A percentile compares a stretch with the other conserved stretches of the same genome.
Conservation (phyloP, 2,113 vertebrate genomes). For the Tiliqua scincoides region DNA sequence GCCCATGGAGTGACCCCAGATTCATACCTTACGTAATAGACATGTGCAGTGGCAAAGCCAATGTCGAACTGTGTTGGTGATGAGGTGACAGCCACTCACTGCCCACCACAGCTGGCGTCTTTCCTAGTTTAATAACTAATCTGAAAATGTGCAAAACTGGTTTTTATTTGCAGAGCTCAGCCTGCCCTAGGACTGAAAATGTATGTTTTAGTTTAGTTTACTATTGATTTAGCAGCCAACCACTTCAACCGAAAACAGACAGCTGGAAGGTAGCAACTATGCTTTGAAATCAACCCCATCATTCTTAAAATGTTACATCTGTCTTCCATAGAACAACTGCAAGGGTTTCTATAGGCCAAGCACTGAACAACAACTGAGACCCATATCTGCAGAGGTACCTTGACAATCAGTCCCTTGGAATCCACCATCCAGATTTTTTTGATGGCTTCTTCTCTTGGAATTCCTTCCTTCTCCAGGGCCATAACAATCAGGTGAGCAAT, state of each 20-base stretch:
- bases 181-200: background rate
- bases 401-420: conserved; percentile 95
- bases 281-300: background rate
- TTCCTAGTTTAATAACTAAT: background rate
- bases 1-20: background rate
- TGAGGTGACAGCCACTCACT: background rate
- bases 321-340: background rate
- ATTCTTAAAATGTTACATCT: background rate
- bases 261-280: background rate
- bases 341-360: background rate
- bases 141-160: background rate
- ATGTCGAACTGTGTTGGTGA: background rate
- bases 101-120: background rate
- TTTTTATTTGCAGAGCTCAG: background rate
- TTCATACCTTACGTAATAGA: background rate
- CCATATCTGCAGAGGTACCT: conserved; percentile 76
- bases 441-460: conserved; percentile 77
- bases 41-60: no score
- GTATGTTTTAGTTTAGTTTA: background rate
- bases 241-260: background rate
- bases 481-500: conserved; percentile 93
- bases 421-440: conserved; percentile 98
- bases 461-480: conserved; percentile 95
- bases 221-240: background rate
- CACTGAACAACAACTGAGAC: background rate